Base-by-base conservation (phyloP, 2,888 invertebrate species). In the Epinotia ramella region DNA sequence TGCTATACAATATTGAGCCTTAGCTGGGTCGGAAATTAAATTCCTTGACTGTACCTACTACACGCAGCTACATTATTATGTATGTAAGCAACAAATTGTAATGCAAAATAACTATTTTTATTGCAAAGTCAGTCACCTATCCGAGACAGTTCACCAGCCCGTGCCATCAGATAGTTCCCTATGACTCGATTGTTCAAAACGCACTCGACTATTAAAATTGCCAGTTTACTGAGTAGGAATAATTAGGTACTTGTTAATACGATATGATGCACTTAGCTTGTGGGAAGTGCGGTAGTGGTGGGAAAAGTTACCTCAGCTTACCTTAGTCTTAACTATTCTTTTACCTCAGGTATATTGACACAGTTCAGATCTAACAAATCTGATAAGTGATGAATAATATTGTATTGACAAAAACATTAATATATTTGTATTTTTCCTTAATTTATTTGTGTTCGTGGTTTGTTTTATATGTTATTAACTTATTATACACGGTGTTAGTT, bases 171-270 rank as follows among this genome's bases (percentile, higher is more conserved):
- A 74, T 74, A 70, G 20, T 6, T 2, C n/a, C 33, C 33, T 18
- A 66, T 18, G 65, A 12, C 46, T 16, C 46, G 65, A 72, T 76
- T 68, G 69, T 73, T 77, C 63, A 9, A 72, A 73, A 78, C 76
- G 80, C 79, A 80, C 57, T 74, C 78, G 69, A 71, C 77, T 82
- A 79, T 79, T 78, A 83, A 77, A 79, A 79, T 81, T 82, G 79
- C 80, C 84, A 79, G 81, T 79, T 81, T 81, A 79, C 79, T 79
- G 79, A 78, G 77, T 63, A 73, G 65, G n/a, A 76, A 73, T 68
- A 73, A 77, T 65, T 70, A 28, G 24, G 24, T 28, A 68, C 44
- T 49, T 70, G 49, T 60, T 75, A 70, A 75, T 66, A 66, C 70
- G 59, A 63, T 57, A 20, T 74, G 65, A 74, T 70, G 74, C 74